Conservation (phyloP, 2,113 vertebrate species). For the Hydrolagus affinis region DNA sequence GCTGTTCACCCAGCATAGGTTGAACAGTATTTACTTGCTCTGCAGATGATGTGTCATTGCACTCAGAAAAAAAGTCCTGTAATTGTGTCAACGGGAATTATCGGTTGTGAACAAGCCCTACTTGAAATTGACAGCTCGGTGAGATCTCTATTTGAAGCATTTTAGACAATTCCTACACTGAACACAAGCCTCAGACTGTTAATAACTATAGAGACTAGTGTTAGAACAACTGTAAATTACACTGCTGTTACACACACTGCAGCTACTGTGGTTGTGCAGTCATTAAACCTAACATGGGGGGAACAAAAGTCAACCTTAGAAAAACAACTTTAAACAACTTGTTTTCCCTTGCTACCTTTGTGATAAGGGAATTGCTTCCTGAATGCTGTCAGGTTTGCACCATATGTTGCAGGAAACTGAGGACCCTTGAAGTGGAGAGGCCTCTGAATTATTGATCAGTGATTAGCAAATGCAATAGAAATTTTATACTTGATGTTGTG, state of each 20-base stretch:
- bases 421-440: slow-evolving; percentile 75
- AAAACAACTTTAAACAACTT: slow-evolving; percentile 58
- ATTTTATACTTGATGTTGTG: slow-evolving; percentile 88
- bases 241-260: slow-evolving; percentile 46
- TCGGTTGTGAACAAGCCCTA: background rate
- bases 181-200: background rate
- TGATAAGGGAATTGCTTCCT: slow-evolving; percentile 60
- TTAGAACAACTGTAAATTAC: slow-evolving; percentile 50
- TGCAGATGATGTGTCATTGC: background rate
- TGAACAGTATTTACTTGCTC: background rate
- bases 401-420: slow-evolving; percentile 82
- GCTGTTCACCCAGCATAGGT: background rate
- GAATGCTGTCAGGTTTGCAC: slow-evolving; percentile 60
- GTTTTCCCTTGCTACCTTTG: slow-evolving; percentile 54
- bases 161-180: background rate
- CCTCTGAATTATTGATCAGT: slow-evolving; percentile 97
- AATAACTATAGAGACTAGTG: background rate
- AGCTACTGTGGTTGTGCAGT: slow-evolving; percentile 41
- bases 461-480: slow-evolving; percentile 98
- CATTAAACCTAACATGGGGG: slow-evolving; percentile 47
- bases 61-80: background rate
- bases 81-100: background rate
- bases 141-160: slow-evolving; percentile 14
- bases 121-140: background rate
- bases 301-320: slow-evolving; percentile 44